phyloP scores from a whole-genome alignment of 2,797 vertebrate genomes.

The Characodon lateralis region DNA sequence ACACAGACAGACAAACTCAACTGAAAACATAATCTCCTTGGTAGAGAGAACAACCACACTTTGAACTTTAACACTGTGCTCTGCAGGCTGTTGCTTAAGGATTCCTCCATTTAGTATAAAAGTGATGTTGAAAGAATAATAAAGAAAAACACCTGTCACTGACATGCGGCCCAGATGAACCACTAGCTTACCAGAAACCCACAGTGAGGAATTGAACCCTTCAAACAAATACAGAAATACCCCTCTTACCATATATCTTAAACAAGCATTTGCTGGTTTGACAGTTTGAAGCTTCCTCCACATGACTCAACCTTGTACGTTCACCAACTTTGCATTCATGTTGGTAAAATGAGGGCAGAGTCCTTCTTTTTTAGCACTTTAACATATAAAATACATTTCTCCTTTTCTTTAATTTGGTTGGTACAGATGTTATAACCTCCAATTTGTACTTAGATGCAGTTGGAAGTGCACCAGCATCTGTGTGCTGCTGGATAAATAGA shows the following conservation, averaged over 20 bases:
- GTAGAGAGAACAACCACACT: neutral
- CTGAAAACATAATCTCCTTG: too few relatives aligned
- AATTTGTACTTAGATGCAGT: neutral
- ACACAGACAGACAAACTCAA: too few relatives aligned
- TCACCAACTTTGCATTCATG: neutral
- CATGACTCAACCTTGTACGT: neutral
- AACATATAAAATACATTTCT: neutral
- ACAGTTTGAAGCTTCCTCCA: conserved; percentile 1
- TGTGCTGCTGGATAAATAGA: neutral
- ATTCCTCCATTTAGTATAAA: conserved; percentile 32
- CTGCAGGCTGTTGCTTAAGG: conserved; percentile 14
- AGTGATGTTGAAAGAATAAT: conserved; percentile 26
- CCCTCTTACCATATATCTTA: neutral
- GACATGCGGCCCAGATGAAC: conserved; percentile 59
- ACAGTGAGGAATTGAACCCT: conserved; percentile 4
- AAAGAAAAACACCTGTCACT: conserved; percentile 33
- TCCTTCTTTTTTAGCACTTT: neutral
- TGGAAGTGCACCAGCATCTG: neutral
- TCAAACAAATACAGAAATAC: neutral
- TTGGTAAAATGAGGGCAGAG: neutral
- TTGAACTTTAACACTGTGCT: neutral
- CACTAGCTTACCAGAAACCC: conserved; percentile 10
- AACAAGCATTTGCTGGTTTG: conserved; percentile 11
- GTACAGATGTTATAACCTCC: neutral
- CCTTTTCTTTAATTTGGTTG: neutral